A percentile compares a stretch with the other conserved stretches of the same genome.
Conservation (phyloP, 2,113 vertebrate species). For the Beaufortia kweichowensis region DNA sequence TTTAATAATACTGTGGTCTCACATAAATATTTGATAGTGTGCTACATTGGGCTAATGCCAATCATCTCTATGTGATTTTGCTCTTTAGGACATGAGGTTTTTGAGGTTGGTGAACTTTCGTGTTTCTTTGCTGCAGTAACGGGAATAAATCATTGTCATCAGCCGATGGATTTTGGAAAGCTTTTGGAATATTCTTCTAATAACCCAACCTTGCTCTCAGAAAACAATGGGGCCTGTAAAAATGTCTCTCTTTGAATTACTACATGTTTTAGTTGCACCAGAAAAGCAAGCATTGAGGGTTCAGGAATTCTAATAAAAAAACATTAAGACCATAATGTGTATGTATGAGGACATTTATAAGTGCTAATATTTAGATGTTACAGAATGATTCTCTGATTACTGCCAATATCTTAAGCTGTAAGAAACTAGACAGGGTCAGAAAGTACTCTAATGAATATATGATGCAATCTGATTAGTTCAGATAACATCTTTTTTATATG, state of each 20-base stretch:
- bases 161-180: slow-evolving; percentile 6
- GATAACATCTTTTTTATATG: slow-evolving; percentile 8
- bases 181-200: slow-evolving; percentile 38
- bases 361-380: slow-evolving; percentile 9
- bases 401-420: slow-evolving; percentile 19
- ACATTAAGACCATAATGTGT: slow-evolving; percentile 28
- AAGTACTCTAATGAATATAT: neutral
- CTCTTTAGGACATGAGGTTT: neutral
- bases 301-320: slow-evolving; percentile 37
- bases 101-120: slow-evolving; percentile 5
- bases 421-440: neutral
- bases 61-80: neutral
- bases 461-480: slow-evolving; percentile 18
- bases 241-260: slow-evolving; percentile 28
- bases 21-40: neutral
- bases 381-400: slow-evolving; percentile 14
- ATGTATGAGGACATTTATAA: slow-evolving; percentile 37
- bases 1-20: neutral
- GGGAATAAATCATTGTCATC: slow-evolving; percentile 26
- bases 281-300: slow-evolving; percentile 22
- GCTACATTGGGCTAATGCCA: slow-evolving; percentile 11
- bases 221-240: slow-evolving; percentile 22
- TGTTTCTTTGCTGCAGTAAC: slow-evolving; percentile 2
- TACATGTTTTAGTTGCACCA: neutral
- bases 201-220: slow-evolving; percentile 9